Conservation (phyloP, 2,797 vertebrate genomes). For the Phoebastria nigripes region DNA sequence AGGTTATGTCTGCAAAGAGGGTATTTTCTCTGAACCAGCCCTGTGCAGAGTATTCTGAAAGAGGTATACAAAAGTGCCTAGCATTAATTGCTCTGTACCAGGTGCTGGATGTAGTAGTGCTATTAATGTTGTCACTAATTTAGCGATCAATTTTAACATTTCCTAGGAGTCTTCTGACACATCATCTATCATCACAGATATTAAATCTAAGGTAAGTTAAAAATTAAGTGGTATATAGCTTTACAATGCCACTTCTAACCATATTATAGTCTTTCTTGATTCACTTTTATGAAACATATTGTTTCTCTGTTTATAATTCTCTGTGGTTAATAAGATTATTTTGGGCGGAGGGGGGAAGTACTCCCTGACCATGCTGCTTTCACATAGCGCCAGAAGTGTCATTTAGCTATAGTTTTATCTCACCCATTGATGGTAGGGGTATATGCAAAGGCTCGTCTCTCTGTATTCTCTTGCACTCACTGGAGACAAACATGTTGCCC, state of each 20-base stretch:
- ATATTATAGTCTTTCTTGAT: background rate
- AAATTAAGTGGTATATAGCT: background rate
- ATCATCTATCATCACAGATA: background rate
- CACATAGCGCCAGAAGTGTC: background rate
- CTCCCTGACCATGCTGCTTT: background rate
- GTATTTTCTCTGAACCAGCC: background rate
- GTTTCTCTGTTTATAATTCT: background rate
- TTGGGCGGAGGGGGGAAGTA: fast-evolving
- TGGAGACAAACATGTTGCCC: background rate
- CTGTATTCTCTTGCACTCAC: background rate
- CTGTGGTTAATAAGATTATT: background rate
- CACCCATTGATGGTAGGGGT: background rate
- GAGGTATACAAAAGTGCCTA: background rate
- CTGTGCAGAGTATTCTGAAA: background rate
- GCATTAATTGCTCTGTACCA: background rate
- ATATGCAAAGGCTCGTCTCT: background rate
- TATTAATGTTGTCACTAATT: background rate
- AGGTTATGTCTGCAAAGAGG: background rate
- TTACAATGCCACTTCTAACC: conserved; percentile 1
- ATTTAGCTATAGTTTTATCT: background rate
- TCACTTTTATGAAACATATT: background rate
- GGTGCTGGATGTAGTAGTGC: background rate
- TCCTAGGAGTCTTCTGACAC: conserved; percentile 1
- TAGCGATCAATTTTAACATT: background rate
- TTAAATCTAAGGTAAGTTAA: background rate